Evolutionary conservation across 2,797 vertebrate genomes (phyloP).

Genomic region (Crenuchus spilurus): DNA sequence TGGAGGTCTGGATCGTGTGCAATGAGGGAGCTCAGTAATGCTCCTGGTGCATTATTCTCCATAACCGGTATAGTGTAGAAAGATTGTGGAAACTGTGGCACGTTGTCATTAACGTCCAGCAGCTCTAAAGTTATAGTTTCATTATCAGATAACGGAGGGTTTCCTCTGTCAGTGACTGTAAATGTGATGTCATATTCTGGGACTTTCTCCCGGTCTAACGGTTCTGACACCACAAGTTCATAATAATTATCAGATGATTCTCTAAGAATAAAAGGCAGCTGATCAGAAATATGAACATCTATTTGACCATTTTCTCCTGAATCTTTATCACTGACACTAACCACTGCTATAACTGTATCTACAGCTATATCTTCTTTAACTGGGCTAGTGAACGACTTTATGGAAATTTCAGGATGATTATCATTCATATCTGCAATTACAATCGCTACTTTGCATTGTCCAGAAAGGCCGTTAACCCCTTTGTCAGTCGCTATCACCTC

Average conservation of each 20-base stretch:
- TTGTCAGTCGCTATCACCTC: constrained; percentile 66
- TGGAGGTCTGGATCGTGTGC: constrained; percentile 60
- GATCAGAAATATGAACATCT: constrained; percentile 52
- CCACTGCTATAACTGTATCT: constrained; percentile 60
- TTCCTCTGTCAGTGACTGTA: constrained; percentile 57
- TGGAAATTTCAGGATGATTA: constrained; percentile 56
- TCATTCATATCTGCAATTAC: constrained; percentile 59
- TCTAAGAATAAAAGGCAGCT: constrained; percentile 60
- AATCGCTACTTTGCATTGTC: constrained; percentile 50
- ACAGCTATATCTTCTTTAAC: constrained; percentile 57
- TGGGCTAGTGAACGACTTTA: constrained; percentile 56
- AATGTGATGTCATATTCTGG: constrained; percentile 60
- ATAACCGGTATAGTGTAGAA: constrained; percentile 50
- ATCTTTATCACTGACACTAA: constrained; percentile 67
- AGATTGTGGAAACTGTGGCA: constrained; percentile 46
- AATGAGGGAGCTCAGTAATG: constrained; percentile 51
- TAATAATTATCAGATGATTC: constrained; percentile 59
- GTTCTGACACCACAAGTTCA: constrained; percentile 50
- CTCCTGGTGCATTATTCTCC: constrained; percentile 62
- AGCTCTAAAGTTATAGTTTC: constrained; percentile 58
- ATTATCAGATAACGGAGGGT: constrained; percentile 57
- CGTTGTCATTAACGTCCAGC: constrained; percentile 62
- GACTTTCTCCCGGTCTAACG: constrained; percentile 56
- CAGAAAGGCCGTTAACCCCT: constrained; percentile 47
- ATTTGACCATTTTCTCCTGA: constrained; percentile 64